phyloP scores from a whole-genome alignment of 2,888 invertebrate genomes.

The Nomada flava region DNA sequence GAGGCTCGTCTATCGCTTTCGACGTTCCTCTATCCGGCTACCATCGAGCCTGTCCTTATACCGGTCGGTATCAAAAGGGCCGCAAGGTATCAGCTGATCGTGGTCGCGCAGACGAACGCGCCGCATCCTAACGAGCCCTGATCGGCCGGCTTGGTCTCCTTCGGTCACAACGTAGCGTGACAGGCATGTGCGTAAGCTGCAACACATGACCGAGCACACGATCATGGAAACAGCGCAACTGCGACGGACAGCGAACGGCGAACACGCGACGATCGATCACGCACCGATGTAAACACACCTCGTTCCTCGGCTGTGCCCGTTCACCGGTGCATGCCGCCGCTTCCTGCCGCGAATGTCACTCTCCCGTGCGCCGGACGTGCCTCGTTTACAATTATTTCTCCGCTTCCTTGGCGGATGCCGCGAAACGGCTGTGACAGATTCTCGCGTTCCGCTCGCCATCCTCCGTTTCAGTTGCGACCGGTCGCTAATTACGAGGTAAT shows the following conservation, averaged over 20 bases:
- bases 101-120: slow-evolving; percentile 18
- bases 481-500: slow-evolving; percentile 25
- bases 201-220: slow-evolving; percentile 65
- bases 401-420: slow-evolving; percentile 61
- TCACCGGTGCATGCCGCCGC: slow-evolving; percentile 65
- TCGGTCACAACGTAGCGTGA: slow-evolving; percentile 37
- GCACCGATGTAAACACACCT: slow-evolving; percentile 71
- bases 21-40: neutral
- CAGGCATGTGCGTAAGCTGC: slow-evolving; percentile 61
- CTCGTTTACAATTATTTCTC: slow-evolving; percentile 71
- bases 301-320: slow-evolving; percentile 55
- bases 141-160: slow-evolving; percentile 44
- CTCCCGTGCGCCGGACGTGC: slow-evolving; percentile 64
- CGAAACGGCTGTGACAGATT: slow-evolving; percentile 35
- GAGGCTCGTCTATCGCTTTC: neutral
- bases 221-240: slow-evolving; percentile 56
- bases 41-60: neutral
- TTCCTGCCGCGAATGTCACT: slow-evolving; percentile 67
- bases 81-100: slow-evolving; percentile 61
- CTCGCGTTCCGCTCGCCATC: slow-evolving; percentile 17
- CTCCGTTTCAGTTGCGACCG: neutral
- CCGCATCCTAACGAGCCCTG: slow-evolving; percentile 54
- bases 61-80: slow-evolving; percentile 21
- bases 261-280: slow-evolving; percentile 78
- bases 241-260: slow-evolving; percentile 49